Evolutionary conservation across 2,797 vertebrate genomes (phyloP), one percentile per base, ranked within the genome.

Genomic region (Amazona ochrocephala): DNA sequence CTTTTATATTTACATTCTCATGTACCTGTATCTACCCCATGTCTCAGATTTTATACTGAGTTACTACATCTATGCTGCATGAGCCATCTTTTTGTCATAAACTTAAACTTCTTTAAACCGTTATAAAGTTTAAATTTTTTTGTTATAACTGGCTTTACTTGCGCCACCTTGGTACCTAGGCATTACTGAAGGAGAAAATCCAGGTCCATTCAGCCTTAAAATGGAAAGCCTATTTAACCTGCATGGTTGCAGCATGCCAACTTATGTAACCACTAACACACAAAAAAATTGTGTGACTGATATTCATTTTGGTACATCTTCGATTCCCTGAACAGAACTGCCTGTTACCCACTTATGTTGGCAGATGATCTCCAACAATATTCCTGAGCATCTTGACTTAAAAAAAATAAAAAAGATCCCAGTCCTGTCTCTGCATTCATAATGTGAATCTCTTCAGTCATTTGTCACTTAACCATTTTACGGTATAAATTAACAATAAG

Each of bases 121-220:
- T 21, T 32, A 21, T 54, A 9, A 54, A 21, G 30, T 54, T 54
- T 54, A 54, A 13, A 54, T 30, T 21, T 54, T 32, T 21, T n/a
- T 54, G 53, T 21, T 48, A 20, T 81, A 81, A 65, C 66, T 54
- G 27, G 19, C 14, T 74, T 29, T 67, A 74, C 68, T 45, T 47
- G 65, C 42, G 78, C 10, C 15, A 44, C 39, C 65, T 83, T 39
- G 23, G 44, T 53, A 71, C 7, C 9, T 48, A 73, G 51, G 45
- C 50, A 44, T 30, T 93, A 76, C 19, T 81, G 73, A 91, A 82
- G 58, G 78, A 93, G 67, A 94, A 94, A 93, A 95, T 76, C 30
- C 9, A 66, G 19, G 11, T 79, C 39, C 24, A 39, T 66, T 94
- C 64, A 87, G 67, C 70, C 86, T 84, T 78, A 62, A 92, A 96